These are phyloP conservation scores for Saturnia pavonia DNA, from an alignment of 2,888 invertebrate genomes.

Conservation along the genomic window DNA sequence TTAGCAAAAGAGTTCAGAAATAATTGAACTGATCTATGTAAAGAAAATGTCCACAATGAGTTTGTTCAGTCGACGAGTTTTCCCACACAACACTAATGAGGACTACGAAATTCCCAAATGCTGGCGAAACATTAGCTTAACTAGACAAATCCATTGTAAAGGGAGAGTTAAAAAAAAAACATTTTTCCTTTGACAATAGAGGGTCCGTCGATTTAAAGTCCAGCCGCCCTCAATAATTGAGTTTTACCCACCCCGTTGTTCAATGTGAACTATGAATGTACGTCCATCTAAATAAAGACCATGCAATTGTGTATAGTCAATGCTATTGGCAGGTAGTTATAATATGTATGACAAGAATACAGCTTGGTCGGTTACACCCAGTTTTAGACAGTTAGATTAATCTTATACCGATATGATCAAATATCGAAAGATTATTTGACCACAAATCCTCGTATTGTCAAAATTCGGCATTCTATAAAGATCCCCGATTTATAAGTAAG, in stretches of 20 bases:
- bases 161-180: slow-evolving; percentile 11
- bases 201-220: slow-evolving; percentile 51
- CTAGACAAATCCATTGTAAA: slow-evolving; percentile 6
- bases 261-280: not conserved
- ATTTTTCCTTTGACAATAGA: slow-evolving; percentile 36
- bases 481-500: too few species aligned
- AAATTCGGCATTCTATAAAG: not conserved
- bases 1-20: not conserved
- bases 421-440: not conserved
- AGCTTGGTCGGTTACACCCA: not conserved
- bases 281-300: not conserved
- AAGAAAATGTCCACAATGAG: not conserved
- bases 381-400: not conserved
- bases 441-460: not conserved
- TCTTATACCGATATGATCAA: not conserved
- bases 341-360: not conserved
- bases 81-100: slow-evolving; percentile 22
- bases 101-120: slow-evolving; percentile 6
- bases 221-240: slow-evolving; percentile 55
- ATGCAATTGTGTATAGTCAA: not conserved
- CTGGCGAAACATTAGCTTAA: slow-evolving; percentile 15
- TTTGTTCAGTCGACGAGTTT: not conserved
- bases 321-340: not conserved
- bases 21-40: not conserved
- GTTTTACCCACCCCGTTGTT: slow-evolving; percentile 31